phyloP scores from a whole-genome alignment of 2,888 invertebrate species.

The Spialia ferax region DNA sequence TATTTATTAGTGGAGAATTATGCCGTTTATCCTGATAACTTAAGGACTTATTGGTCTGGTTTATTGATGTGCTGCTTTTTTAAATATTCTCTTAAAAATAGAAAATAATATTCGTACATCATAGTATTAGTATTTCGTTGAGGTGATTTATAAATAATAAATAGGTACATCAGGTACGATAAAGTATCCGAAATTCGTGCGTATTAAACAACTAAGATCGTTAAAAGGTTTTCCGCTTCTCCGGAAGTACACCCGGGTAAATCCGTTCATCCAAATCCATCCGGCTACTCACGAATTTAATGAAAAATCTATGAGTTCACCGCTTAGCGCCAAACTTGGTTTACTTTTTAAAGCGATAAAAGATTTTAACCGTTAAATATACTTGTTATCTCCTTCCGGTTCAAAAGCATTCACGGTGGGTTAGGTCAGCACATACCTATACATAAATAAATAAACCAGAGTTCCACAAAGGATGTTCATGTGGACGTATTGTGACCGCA shows the following conservation, averaged over 20 bases:
- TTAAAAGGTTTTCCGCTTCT: slow-evolving; percentile 32
- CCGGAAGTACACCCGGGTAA: slow-evolving; percentile 30
- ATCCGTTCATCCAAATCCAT: slow-evolving; percentile 34
- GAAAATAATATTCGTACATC: no score
- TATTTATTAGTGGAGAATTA: no score
- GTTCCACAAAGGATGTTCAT: slow-evolving; percentile 41
- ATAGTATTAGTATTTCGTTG: no score
- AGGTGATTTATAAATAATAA: background rate
- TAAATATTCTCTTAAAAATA: no score
- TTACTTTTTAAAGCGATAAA: slow-evolving; percentile 8
- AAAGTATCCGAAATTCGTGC: slow-evolving; percentile 12
- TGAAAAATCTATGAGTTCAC: slow-evolving; percentile 33
- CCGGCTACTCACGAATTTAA: slow-evolving; percentile 31
- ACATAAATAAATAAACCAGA: slow-evolving; percentile 24
- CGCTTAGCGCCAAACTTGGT: slow-evolving; percentile 23
- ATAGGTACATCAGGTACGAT: background rate
- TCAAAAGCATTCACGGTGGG: slow-evolving; percentile 12
- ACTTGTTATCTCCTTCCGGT: background rate
- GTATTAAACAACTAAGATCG: slow-evolving; percentile 24
- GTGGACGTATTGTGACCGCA: slow-evolving; percentile 38
- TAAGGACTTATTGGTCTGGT: no score
- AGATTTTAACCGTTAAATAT: slow-evolving; percentile 2
- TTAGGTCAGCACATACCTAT: background rate
- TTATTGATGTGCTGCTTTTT: no score
- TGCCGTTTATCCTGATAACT: no score